Evolutionary conservation across 1,140 invertebrate species (phyloP).

Genomic region (Lordiphosa stackelbergi): DNA sequence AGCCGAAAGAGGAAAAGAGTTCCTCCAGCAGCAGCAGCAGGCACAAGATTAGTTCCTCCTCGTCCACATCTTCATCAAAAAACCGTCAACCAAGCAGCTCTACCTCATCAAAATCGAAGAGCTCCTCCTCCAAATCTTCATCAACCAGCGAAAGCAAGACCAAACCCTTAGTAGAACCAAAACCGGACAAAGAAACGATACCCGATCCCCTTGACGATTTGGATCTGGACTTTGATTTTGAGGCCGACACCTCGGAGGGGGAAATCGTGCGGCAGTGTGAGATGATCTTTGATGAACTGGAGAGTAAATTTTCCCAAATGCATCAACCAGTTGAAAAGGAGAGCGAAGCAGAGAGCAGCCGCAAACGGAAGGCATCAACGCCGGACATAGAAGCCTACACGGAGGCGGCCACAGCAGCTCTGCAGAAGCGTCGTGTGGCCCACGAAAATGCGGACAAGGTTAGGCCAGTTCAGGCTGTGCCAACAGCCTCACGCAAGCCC

Average conservation of each 20-base stretch:
- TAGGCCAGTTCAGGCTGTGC: conserved; percentile 6
- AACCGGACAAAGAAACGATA: not conserved
- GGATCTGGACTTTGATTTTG: conserved; percentile 39
- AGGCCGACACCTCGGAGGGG: conserved; percentile 77
- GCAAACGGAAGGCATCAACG: conserved; percentile 57
- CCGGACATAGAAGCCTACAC: conserved; percentile 59
- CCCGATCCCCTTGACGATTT: not conserved
- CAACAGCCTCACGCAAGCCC: conserved; percentile 31
- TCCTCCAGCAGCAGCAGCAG: conserved; percentile 22
- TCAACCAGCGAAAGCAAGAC: conserved; percentile 23
- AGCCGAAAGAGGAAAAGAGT: conserved; percentile 41
- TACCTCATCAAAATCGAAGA: conserved; percentile 20
- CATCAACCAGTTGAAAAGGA: conserved; percentile 38
- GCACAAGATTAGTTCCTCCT: conserved; percentile 41
- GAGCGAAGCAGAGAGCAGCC: conserved; percentile 11
- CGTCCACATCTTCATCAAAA: conserved; percentile 41
- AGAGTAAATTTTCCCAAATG: conserved; percentile 64
- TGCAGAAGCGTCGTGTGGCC: conserved; percentile 78
- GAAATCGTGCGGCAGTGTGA: conserved; percentile 85
- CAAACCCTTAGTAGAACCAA: conserved; percentile 13
- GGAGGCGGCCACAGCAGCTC: conserved; percentile 39
- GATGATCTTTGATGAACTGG: conserved; percentile 83
- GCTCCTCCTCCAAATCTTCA: conserved; percentile 25
- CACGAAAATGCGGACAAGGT: conserved; percentile 76
- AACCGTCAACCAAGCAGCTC: conserved; percentile 31